Conservation (phyloP, 2,888 invertebrate species). For the Agrilus mali region DNA sequence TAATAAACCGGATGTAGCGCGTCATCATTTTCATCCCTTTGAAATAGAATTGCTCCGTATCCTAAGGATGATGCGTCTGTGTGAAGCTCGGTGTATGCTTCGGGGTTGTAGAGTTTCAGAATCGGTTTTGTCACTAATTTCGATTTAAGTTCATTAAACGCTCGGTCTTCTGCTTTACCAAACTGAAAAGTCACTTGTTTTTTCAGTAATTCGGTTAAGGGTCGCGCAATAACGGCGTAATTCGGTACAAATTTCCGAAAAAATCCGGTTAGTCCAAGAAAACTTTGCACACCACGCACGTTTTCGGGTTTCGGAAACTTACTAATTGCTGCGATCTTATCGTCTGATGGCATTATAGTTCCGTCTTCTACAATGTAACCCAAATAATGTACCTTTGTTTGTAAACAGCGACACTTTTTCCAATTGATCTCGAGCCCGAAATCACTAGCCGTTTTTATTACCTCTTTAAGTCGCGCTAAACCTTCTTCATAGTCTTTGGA, state of each 20-base stretch:
- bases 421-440: too few species aligned
- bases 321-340: not conserved
- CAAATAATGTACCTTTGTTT: too few species aligned
- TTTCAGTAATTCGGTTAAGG: not conserved
- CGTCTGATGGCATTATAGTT: not conserved
- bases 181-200: not conserved
- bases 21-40: too few species aligned
- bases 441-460: too few species aligned
- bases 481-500: too few species aligned
- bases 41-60: constrained; percentile 1
- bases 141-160: not conserved
- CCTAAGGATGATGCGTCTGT: constrained; percentile 2
- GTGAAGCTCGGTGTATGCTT: constrained; percentile 2
- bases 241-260: constrained; percentile 5
- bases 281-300: constrained; percentile 2
- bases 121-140: not conserved
- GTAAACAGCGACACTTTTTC: too few species aligned
- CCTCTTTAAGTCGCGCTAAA: too few species aligned
- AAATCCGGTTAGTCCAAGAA: constrained; percentile 3
- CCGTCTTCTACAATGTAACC: not conserved
- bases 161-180: not conserved
- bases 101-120: not conserved
- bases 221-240: not conserved
- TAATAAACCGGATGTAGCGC: too few species aligned
- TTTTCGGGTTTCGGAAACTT: constrained; percentile 3